Evolutionary conservation across 2,888 invertebrate genomes (phyloP).

Genomic region (Orthosia cruda): DNA sequence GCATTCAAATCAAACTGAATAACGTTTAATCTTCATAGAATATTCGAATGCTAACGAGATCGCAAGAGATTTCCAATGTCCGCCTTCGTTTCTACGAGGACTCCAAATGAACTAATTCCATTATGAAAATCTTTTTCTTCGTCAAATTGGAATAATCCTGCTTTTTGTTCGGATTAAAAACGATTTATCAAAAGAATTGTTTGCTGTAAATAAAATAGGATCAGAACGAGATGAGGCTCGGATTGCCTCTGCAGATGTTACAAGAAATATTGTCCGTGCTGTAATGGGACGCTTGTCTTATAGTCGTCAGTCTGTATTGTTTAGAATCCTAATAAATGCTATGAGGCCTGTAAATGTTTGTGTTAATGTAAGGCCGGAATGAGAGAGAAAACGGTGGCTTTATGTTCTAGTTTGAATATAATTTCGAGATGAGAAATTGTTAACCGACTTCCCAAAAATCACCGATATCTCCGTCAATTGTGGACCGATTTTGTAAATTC

Average conservation of each 20-base stretch:
- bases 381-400: slow-evolving; percentile 41
- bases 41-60: slow-evolving; percentile 73
- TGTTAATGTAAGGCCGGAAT: slow-evolving; percentile 44
- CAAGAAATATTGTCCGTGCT: slow-evolving; percentile 66
- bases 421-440: slow-evolving; percentile 23
- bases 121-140: slow-evolving; percentile 73
- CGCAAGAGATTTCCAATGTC: slow-evolving; percentile 69
- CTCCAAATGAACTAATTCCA: slow-evolving; percentile 73
- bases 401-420: slow-evolving; percentile 21
- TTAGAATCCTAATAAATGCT: slow-evolving; percentile 47
- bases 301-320: slow-evolving; percentile 30
- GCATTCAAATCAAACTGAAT: slow-evolving; percentile 68
- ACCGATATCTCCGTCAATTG: no score
- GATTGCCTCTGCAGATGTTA: slow-evolving; percentile 70
- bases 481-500: no score
- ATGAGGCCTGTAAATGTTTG: slow-evolving; percentile 58
- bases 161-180: slow-evolving; percentile 77
- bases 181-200: slow-evolving; percentile 77
- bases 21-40: slow-evolving; percentile 72
- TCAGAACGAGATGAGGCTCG: slow-evolving; percentile 62
- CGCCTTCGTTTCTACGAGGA: slow-evolving; percentile 54
- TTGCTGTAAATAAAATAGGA: slow-evolving; percentile 72
- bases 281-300: slow-evolving; percentile 32
- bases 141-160: slow-evolving; percentile 71
- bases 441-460: no score